These are phyloP conservation scores for Cordylochernes scorpioides DNA, from an alignment of 2,888 invertebrate species.

Conservation along the genomic window DNA sequence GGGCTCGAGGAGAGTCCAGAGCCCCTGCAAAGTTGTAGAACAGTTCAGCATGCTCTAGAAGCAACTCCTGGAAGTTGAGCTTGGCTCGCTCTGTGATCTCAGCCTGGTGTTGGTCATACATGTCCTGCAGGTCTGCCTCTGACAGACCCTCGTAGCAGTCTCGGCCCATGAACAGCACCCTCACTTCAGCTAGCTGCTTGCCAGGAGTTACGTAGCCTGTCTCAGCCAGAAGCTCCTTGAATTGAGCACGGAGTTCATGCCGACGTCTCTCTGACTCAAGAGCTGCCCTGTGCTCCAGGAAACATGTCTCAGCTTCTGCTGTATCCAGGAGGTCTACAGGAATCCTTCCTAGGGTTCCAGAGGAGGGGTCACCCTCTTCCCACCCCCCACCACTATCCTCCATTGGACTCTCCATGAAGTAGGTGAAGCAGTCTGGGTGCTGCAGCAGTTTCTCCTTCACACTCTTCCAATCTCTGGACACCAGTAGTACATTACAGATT, in stretches of 20 bases:
- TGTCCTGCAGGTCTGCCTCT: constrained; percentile 63
- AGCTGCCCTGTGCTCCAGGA: constrained; percentile 65
- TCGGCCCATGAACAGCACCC: constrained; percentile 60
- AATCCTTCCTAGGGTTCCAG: constrained; percentile 42
- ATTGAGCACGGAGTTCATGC: constrained; percentile 75
- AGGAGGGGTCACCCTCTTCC: constrained; percentile 41
- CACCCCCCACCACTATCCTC: constrained; percentile 47
- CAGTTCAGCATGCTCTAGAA: constrained; percentile 69
- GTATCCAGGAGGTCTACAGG: constrained; percentile 75
- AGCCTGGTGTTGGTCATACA: constrained; percentile 76
- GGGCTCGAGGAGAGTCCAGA: constrained; percentile 53
- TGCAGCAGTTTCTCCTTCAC: constrained; percentile 57
- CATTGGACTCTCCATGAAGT: constrained; percentile 60
- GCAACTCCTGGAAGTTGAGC: constrained; percentile 66
- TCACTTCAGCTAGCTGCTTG: constrained; percentile 63
- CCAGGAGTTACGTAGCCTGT: constrained; percentile 84
- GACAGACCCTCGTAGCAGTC: constrained; percentile 76
- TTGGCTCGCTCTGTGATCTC: constrained; percentile 66
- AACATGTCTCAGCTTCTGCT: constrained; percentile 68
- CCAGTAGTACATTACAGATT: no score
- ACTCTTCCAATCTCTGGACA: constrained; percentile 53
- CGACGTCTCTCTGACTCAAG: constrained; percentile 73
- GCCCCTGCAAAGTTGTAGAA: constrained; percentile 78
- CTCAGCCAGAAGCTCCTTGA: constrained; percentile 69
- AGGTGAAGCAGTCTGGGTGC: constrained; percentile 75